Base-by-base conservation (phyloP, 2,797 vertebrate genomes). In the Dendrocincla fuliginosa region DNA sequence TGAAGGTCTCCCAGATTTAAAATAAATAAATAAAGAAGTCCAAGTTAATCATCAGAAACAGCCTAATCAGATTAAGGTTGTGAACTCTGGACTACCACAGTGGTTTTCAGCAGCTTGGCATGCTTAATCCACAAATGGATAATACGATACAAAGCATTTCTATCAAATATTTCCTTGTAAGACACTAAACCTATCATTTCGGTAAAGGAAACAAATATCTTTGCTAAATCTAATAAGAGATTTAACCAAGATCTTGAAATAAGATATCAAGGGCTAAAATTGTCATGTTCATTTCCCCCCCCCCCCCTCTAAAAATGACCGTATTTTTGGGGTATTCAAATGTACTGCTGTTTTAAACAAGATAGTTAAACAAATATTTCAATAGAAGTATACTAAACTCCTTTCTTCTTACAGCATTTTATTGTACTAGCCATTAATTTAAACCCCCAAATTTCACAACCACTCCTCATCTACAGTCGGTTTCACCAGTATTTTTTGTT, bases 11-110 rank as follows among this genome's bases (percentile, higher is more conserved):
- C n/a, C 50, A 89, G 95, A 92, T 96, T 97, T 89, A 84, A 95
- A 95, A 93, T 68, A 96, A 95, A 93, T 63, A 96, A 95, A 96
- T 92, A 95, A 95, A 41, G 32, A 89, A 73, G 14, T 70, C 37
- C 85, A 94, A 96, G 60, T 96, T 96, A 97, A 97, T 96, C 23
- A 47, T 84, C 87, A 97, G 95, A 89, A 97, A 94, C 78, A 89
- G 37, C 60, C 83, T 97, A 97, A 97, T 91, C 95, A 96, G 97
- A 97, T 97, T 97, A 97, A 83, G 74, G 91, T 67, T 96, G 88
- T 78, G 93, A 97, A 97, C 81, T 86, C 88, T 90, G 80, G 91
- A 82, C 91, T 90, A 91, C 61, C 80, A 86, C 23, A 52, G 73
- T 22, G 57, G 78, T 96, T 93, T 91, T 87, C 93, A 89, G 91